A percentile compares a stretch with the other conserved stretches of the same genome.
phyloP scores from a whole-genome alignment of 1,140 invertebrate genomes.

The Bombus superbus region DNA sequence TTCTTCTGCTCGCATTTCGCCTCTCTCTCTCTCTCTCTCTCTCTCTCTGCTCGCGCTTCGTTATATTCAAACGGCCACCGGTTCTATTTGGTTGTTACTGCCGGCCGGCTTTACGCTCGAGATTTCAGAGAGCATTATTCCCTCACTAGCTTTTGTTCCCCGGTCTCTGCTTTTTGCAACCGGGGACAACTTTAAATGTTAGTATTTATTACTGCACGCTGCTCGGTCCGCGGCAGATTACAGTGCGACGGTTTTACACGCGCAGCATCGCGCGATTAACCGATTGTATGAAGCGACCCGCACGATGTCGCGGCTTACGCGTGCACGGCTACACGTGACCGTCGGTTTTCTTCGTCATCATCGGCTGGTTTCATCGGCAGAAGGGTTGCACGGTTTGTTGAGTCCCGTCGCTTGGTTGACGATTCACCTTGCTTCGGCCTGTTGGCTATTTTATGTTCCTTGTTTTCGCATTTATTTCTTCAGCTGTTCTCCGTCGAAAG shows the following conservation, averaged over 20 bases:
- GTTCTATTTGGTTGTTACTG: background rate
- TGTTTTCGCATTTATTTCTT: background rate
- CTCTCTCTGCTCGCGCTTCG: background rate
- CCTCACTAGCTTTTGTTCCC: background rate
- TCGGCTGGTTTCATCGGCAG: background rate
- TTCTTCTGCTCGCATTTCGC: background rate
- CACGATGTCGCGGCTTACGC: background rate
- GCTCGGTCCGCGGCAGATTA: conserved; percentile 13
- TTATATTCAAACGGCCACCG: background rate
- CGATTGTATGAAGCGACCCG: conserved; percentile 41
- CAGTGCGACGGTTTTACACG: conserved; percentile 29
- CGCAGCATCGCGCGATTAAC: conserved; percentile 52
- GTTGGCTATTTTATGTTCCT: background rate
- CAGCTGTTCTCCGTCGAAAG: no score
- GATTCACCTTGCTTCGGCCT: background rate
- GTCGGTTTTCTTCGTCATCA: conserved; percentile 1
- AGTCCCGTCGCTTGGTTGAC: background rate
- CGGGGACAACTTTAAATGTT: conserved; percentile 49
- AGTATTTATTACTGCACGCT: conserved; percentile 56
- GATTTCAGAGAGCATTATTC: conserved; percentile 29
- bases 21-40: background rate
- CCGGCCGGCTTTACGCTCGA: conserved; percentile 22
- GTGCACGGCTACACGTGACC: background rate
- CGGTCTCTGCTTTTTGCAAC: background rate
- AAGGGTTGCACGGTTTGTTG: conserved; percentile 1